Conservation (phyloP, 2,113 vertebrate genomes). For the Pygathrix nemaeus region DNA sequence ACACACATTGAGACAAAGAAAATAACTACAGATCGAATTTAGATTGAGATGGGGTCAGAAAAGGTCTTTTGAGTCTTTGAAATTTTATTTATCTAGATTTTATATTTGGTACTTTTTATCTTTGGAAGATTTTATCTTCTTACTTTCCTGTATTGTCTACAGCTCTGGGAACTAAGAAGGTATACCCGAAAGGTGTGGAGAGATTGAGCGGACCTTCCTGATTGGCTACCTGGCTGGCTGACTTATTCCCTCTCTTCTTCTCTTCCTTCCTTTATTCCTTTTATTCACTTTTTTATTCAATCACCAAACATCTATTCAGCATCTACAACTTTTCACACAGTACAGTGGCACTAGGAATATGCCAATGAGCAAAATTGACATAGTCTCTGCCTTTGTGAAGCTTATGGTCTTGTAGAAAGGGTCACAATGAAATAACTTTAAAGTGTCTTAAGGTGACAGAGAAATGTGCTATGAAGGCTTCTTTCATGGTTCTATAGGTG, state of each 20-base stretch:
- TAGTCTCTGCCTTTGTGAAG: neutral
- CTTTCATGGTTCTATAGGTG: neutral
- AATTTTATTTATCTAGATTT: neutral
- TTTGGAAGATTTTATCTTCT: neutral
- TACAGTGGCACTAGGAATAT: neutral
- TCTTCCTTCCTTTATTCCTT: neutral
- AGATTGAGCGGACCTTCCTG: neutral
- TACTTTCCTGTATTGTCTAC: neutral
- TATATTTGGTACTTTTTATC: neutral
- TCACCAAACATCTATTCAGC: neutral
- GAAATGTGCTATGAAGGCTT: neutral
- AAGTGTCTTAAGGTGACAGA: neutral
- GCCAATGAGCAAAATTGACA: neutral
- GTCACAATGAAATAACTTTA: neutral
- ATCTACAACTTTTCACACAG: neutral
- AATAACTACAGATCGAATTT: neutral
- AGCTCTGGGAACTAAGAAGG: neutral
- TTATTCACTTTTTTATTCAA: neutral
- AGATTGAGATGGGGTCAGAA: neutral
- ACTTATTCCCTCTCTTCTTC: neutral
- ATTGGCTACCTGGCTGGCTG: neutral
- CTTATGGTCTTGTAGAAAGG: neutral
- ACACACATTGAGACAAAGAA: neutral
- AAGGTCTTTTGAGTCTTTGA: neutral
- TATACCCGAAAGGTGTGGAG: neutral